These are phyloP conservation scores for Sesia bembeciformis DNA, from an alignment of 2,888 invertebrate species.

Conservation along the genomic window DNA sequence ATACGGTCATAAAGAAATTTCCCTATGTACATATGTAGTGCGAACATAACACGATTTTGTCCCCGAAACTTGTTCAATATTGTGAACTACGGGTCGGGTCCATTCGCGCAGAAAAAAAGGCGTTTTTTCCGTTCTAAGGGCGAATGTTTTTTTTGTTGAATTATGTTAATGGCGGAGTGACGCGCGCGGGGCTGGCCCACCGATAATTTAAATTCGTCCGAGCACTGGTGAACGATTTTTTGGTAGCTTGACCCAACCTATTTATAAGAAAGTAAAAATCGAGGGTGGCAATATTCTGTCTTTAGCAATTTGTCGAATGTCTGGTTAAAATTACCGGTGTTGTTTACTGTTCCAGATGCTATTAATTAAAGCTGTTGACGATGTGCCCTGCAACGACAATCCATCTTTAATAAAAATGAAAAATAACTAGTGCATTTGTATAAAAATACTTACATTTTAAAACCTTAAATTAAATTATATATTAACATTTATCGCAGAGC, in stretches of 20 bases:
- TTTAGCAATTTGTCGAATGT: constrained; percentile 13
- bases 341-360: not conserved
- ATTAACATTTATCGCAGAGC: no score
- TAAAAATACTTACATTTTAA: no score
- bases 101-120: constrained; percentile 40
- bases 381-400: no score
- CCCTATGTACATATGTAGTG: not conserved
- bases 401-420: no score
- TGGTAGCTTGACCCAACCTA: constrained; percentile 29
- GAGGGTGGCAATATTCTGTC: constrained; percentile 25
- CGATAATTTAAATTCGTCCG: constrained; percentile 59
- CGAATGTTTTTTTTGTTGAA: constrained; percentile 57
- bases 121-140: constrained; percentile 36
- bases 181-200: constrained; percentile 44
- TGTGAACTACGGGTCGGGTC: constrained; percentile 44
- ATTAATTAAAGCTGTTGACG: no score
- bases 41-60: constrained; percentile 11
- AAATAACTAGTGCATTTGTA: no score
- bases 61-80: constrained; percentile 48
- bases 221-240: constrained; percentile 40
- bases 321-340: constrained; percentile 10
- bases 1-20: not conserved
- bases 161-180: constrained; percentile 63
- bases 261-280: constrained; percentile 28
- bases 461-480: no score